Conservation (phyloP, 1,140 invertebrate genomes). For the Homalodisca vitripennis region DNA sequence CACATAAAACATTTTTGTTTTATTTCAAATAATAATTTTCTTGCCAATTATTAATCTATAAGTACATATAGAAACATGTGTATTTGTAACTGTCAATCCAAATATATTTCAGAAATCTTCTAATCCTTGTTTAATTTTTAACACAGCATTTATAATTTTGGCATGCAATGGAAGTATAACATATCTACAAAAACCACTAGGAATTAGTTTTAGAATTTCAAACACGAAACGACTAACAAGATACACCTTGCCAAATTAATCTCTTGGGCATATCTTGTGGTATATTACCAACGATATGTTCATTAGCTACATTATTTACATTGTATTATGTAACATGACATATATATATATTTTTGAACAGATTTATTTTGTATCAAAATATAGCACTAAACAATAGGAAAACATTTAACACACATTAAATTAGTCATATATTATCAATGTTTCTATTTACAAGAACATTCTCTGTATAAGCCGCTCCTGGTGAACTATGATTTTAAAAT, state of each 20-base stretch:
- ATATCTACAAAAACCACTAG: too few species aligned
- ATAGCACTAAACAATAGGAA: constrained; percentile 22
- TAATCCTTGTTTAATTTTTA: too few species aligned
- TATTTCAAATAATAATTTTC: too few species aligned
- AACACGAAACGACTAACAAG: too few species aligned
- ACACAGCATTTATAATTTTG: too few species aligned
- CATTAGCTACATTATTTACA: constrained; percentile 8
- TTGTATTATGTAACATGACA: neutral
- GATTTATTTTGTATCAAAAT: constrained; percentile 24
- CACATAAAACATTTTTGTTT: too few species aligned
- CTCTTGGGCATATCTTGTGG: neutral
- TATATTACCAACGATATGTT: neutral
- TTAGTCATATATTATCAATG: constrained; percentile 8
- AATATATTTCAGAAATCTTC: too few species aligned
- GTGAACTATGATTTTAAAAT: constrained; percentile 2
- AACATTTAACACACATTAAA: constrained; percentile 18
- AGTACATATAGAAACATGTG: too few species aligned
- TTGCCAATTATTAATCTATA: too few species aligned
- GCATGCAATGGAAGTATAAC: too few species aligned
- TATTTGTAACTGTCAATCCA: too few species aligned
- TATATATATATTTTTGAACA: constrained; percentile 7
- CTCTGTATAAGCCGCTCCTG: neutral
- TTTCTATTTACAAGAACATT: neutral
- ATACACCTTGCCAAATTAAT: neutral
- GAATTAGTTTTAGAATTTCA: too few species aligned